Conservation (phyloP, 1,140 invertebrate species). For the Palaemon carinicauda region DNA sequence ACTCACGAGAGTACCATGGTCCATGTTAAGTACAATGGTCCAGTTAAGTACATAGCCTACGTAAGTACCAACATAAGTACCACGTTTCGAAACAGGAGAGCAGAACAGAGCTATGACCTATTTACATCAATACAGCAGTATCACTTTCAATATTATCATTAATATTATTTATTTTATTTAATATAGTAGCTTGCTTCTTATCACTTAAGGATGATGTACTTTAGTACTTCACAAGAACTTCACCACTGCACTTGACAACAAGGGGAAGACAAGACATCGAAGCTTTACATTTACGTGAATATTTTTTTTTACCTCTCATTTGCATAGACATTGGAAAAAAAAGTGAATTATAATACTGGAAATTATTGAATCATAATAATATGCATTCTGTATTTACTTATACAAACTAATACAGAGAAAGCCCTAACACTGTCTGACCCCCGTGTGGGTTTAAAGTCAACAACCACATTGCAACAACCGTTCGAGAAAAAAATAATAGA, state of each 20-base stretch:
- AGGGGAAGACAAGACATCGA: slow-evolving; percentile 51
- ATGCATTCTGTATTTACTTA: slow-evolving; percentile 31
- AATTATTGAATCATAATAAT: slow-evolving; percentile 16
- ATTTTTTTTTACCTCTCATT: slow-evolving; percentile 49
- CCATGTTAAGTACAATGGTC: neutral
- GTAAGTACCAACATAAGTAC: neutral
- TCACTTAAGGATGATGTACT: slow-evolving; percentile 25
- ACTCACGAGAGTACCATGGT: neutral
- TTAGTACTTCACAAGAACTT: slow-evolving; percentile 34
- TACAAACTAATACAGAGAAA: slow-evolving; percentile 52
- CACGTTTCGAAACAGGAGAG: slow-evolving; percentile 36
- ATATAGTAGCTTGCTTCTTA: slow-evolving; percentile 14
- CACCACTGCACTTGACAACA: slow-evolving; percentile 56
- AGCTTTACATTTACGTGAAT: slow-evolving; percentile 53
- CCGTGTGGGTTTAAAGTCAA: neutral
- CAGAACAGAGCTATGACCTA: slow-evolving; percentile 50
- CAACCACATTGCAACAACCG: slow-evolving; percentile 24
- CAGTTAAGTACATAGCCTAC: slow-evolving; percentile 3
- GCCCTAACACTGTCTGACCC: slow-evolving; percentile 28
- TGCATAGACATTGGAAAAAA: slow-evolving; percentile 58
- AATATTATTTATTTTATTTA: slow-evolving; percentile 47
- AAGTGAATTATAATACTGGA: slow-evolving; percentile 42
- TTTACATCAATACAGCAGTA: slow-evolving; percentile 50
- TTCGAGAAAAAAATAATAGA: neutral
- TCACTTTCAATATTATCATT: slow-evolving; percentile 50